Base-by-base conservation (phyloP, 2,797 vertebrate genomes). In the Erpetoichthys calabaricus region DNA sequence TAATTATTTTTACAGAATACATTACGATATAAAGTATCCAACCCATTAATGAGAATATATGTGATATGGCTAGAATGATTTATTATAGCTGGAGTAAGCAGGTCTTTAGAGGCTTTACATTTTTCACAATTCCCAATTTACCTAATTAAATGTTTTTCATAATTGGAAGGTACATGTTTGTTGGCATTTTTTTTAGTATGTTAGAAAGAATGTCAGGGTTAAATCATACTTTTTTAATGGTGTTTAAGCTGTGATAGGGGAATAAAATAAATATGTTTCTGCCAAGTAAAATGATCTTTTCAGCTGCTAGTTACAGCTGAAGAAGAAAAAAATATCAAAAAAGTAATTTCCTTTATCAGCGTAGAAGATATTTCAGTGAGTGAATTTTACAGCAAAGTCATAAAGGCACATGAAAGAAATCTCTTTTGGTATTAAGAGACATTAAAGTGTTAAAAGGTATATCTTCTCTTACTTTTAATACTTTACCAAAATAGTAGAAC, bases 321-420 rank as follows among this genome's bases (percentile, higher is more conserved):
- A 25, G 25, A 25, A 25, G 2, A 25, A 25, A 25, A 25, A 25
- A 25, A 25, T 25, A 25, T 25, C 1, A 25, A 25, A 25, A 25
- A n/a, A n/a, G n/a, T n/a, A n/a, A n/a, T n/a, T n/a, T n/a, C n/a
- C n/a, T n/a, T 84, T 82, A 78, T 82, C 71, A 44, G 70, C 62
- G 54, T 73, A 66, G n/a, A 25, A 25, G 25, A 25, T 25, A 25
- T 25, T 25, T 25, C 25, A 25, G 25, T 25, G 25, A 25, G 25
- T 25, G 2, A 25, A 25, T 25, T 25, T 25, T 25, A 25, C 2
- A 25, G 25, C 25, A 25, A 25, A 25, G 25, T 25, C 25, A 25
- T 25, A 25, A 25, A 25, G 25, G 25, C 25, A 25, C 25, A 25
- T 25, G 1, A 25, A 25, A 25, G 1, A 25, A 25, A 25, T 25